Conservation (phyloP, 2,888 invertebrate species). For the Mellilla xanthometata region DNA sequence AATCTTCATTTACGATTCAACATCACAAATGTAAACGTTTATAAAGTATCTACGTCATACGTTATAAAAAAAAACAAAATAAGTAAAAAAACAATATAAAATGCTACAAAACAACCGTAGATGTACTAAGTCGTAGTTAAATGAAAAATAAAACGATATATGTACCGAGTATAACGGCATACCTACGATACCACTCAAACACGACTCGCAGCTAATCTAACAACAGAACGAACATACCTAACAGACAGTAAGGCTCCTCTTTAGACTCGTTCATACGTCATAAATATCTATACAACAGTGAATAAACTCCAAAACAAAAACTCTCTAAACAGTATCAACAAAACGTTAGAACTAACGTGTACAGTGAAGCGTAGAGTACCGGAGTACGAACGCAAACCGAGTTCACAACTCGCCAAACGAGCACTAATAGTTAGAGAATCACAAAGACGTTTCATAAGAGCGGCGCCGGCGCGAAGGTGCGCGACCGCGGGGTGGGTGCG, state of each 20-base stretch:
- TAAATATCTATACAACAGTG: slow-evolving; percentile 75
- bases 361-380: slow-evolving; percentile 49
- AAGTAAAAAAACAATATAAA: slow-evolving; percentile 48
- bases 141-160: slow-evolving; percentile 51
- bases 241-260: slow-evolving; percentile 68
- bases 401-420: slow-evolving; percentile 37
- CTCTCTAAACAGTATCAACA: slow-evolving; percentile 71
- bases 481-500: slow-evolving; percentile 37
- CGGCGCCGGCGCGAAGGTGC: slow-evolving; percentile 17
- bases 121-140: slow-evolving; percentile 40
- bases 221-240: slow-evolving; percentile 72
- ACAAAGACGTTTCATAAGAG: slow-evolving; percentile 52
- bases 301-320: slow-evolving; percentile 72
- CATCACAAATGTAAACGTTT: slow-evolving; percentile 63
- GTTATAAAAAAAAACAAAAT: slow-evolving; percentile 57
- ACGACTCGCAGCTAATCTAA: slow-evolving; percentile 55
- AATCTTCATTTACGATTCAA: slow-evolving; percentile 51
- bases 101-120: slow-evolving; percentile 42
- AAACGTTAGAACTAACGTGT: slow-evolving; percentile 64
- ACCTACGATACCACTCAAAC: slow-evolving; percentile 48
- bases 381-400: slow-evolving; percentile 21
- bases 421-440: slow-evolving; percentile 56
- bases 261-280: slow-evolving; percentile 61
- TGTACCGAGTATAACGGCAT: slow-evolving; percentile 47
- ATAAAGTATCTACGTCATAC: slow-evolving; percentile 67